Evolutionary conservation across 2,888 invertebrate genomes (phyloP).

Genomic region (Macrosoma leucophasiata): DNA sequence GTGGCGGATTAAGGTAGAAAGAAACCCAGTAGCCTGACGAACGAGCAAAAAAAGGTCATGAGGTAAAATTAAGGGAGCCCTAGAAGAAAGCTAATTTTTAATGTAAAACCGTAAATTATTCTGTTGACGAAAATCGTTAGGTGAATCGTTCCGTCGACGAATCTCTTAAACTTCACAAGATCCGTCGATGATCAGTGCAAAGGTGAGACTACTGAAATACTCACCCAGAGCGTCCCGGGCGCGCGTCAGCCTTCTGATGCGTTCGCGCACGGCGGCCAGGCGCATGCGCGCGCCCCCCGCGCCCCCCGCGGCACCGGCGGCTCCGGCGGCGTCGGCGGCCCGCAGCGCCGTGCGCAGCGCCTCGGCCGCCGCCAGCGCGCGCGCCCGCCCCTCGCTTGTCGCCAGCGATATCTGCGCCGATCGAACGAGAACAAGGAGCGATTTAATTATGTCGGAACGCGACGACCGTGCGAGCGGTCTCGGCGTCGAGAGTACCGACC

Average conservation of each 20-base stretch:
- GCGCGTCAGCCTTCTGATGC: conserved; percentile 45
- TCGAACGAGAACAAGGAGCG: neutral
- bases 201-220: too few species aligned
- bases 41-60: too few species aligned
- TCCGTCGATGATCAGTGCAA: too few species aligned
- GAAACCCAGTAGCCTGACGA: too few species aligned
- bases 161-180: too few species aligned
- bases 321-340: conserved; percentile 35
- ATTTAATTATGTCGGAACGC: neutral
- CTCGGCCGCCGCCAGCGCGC: conserved; percentile 39
- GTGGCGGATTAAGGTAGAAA: too few species aligned
- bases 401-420: conserved; percentile 37
- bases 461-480: neutral
- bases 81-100: too few species aligned
- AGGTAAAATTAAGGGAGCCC: too few species aligned
- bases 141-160: too few species aligned
- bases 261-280: conserved; percentile 48
- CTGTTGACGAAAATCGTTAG: too few species aligned
- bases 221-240: conserved; percentile 59
- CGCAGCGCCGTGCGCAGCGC: conserved; percentile 34
- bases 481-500: too few species aligned
- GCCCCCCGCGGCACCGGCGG: conserved; percentile 31
- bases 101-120: too few species aligned
- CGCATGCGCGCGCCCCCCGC: conserved; percentile 39
- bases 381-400: conserved; percentile 43